Base-by-base conservation (phyloP, 2,797 vertebrate genomes). In the Euthynnus affinis region DNA sequence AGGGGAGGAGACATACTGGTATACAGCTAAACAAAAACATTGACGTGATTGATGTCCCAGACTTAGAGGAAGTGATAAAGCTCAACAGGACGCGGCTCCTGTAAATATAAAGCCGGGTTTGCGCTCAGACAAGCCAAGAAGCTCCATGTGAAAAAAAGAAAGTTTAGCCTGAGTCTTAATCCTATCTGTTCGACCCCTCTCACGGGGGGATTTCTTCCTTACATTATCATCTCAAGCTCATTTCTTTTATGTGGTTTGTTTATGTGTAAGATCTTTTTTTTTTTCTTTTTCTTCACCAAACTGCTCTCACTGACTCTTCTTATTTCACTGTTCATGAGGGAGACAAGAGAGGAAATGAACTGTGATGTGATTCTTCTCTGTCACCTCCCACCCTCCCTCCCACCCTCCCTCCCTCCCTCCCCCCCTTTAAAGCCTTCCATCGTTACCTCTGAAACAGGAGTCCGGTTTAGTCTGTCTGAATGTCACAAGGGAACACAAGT, bases 1-100 rank as follows among this genome's bases (percentile, higher is more conserved):
- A 68, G 64, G 86, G 90, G 88, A 86, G 90, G 91, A 92, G 91
- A 89, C 90, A 90, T 90, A 91, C 89, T 85, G 91, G 88, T 92
- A 90, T 71, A 88, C 76, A 78, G 81, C 89, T 85, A 86, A 86
- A 91, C 86, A 90, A 88, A 85, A 91, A 86, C 88, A 88, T 51
- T 62, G 88, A 89, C 60, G 74, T 83, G 87, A 91, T 83, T 83
- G 88, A 89, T 84, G 77, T 51, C 55, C 42, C 60, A 59, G 73
- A 74, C 68, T 80, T 42, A 15, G 62, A 75, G 84, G 82, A 87
- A 87, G 80, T 55, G 77, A 81, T 69, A 14, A 56, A 60, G 46
- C 60, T 62, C 65, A 59, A 64, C 80, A 68, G 87, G 89, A 83
- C 64, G 6, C 70, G 0, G 71, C 55, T 89, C 78, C 83, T 87